phyloP scores from a whole-genome alignment of 2,888 invertebrate genomes.

The Zelleria hepariella region DNA sequence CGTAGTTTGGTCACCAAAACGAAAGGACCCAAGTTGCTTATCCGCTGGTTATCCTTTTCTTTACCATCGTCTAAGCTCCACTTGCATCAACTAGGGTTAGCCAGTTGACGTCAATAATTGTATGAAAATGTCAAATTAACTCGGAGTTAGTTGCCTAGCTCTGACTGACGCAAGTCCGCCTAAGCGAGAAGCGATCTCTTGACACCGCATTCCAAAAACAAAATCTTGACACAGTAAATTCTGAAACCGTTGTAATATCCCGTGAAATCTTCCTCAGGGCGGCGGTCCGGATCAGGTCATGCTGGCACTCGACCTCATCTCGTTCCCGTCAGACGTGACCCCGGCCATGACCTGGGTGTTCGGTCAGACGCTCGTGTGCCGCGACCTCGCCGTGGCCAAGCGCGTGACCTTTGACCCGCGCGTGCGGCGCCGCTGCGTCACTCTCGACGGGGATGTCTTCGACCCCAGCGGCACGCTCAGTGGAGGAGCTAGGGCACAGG shows the following conservation, averaged over 20 bases:
- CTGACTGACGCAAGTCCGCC: too few species aligned
- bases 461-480: conserved; percentile 92
- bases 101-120: too few species aligned
- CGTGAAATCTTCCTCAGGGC: conserved; percentile 18
- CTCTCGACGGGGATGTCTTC: conserved; percentile 92
- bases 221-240: background rate
- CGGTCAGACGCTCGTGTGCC: conserved; percentile 88
- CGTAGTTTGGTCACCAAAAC: too few species aligned
- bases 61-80: too few species aligned
- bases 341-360: conserved; percentile 91
- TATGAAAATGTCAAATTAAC: too few species aligned
- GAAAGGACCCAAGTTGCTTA: too few species aligned
- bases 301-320: conserved; percentile 84
- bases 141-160: too few species aligned
- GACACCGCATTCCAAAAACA: too few species aligned
- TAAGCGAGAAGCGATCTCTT: too few species aligned
- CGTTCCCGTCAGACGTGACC: conserved; percentile 75
- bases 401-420: conserved; percentile 82
- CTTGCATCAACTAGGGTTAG: too few species aligned
- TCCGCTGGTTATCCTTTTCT: too few species aligned
- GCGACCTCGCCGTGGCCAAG: conserved; percentile 84
- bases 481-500: conserved; percentile 82
- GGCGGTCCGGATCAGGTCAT: conserved; percentile 84
- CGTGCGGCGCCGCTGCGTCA: conserved; percentile 81
- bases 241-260: background rate